Evolutionary conservation across 2,113 vertebrate genomes (phyloP).

Genomic region (Caranx ignobilis): DNA sequence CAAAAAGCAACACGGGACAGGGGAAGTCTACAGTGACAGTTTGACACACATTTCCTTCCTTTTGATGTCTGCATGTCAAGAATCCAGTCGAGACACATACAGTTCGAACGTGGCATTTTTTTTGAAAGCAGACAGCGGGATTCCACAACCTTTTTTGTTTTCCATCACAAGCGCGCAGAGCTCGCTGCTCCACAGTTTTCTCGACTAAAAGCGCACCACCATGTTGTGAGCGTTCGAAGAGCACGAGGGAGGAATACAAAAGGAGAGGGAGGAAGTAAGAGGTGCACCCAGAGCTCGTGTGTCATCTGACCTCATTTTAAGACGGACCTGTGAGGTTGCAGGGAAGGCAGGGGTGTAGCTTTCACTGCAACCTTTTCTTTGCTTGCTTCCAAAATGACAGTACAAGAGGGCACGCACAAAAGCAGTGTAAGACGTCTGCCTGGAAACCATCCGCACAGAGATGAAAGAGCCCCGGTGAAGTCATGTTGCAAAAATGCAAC

Average conservation of each 20-base stretch:
- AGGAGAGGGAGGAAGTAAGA: slow-evolving; percentile 29
- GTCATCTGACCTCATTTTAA: slow-evolving; percentile 79
- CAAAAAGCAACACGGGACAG: background rate
- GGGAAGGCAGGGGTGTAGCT: slow-evolving; percentile 77
- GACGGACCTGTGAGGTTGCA: slow-evolving; percentile 68
- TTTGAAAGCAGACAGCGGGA: background rate
- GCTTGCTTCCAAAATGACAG: slow-evolving; percentile 62
- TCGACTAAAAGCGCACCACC: background rate
- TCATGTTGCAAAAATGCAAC: slow-evolving; percentile 72
- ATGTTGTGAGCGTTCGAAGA: slow-evolving; percentile 39
- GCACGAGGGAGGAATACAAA: slow-evolving; percentile 10
- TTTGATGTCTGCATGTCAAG: background rate
- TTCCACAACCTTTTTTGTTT: slow-evolving; percentile 1
- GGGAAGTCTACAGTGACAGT: background rate
- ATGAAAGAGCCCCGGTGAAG: slow-evolving; percentile 74
- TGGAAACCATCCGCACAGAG: slow-evolving; percentile 68
- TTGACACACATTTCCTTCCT: background rate
- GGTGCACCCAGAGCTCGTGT: slow-evolving; percentile 64
- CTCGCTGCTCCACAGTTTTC: slow-evolving; percentile 3
- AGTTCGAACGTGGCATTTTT: slow-evolving; percentile 20
- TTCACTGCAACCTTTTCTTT: slow-evolving; percentile 76
- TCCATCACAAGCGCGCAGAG: background rate
- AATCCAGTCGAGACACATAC: background rate
- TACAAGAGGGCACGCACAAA: slow-evolving; percentile 59
- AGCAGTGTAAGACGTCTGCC: slow-evolving; percentile 63